A percentile compares a stretch with the other conserved stretches of the same genome.
phyloP scores from a whole-genome alignment of 2,113 vertebrate genomes.

The Pampusana beccarii region DNA sequence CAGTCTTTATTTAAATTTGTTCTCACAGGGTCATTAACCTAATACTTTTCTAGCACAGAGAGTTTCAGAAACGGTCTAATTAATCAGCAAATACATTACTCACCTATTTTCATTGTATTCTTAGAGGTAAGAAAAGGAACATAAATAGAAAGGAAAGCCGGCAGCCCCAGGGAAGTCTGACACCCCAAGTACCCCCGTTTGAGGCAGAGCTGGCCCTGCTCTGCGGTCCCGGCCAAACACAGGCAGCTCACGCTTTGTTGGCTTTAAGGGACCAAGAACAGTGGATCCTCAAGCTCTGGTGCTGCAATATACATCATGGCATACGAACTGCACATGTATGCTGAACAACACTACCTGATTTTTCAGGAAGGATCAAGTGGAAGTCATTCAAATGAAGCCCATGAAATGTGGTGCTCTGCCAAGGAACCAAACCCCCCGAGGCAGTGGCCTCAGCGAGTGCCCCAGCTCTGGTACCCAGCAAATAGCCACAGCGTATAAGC shows the following conservation, averaged over 20 bases:
- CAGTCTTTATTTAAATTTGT: not conserved
- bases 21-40: not conserved
- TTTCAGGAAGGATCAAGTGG: not conserved
- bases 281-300: not conserved
- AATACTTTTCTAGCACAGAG: not conserved
- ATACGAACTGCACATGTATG: not conserved
- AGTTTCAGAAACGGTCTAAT: not conserved
- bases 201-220: not conserved
- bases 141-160: not conserved
- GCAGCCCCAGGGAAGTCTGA: not conserved
- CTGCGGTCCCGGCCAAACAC: not conserved
- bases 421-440: not conserved
- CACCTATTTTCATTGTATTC: not conserved
- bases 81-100: not conserved
- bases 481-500: not conserved
- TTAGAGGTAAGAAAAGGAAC: not conserved
- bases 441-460: fast-evolving
- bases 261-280: not conserved
- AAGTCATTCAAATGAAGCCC: not conserved
- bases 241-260: fast-evolving
- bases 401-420: not conserved
- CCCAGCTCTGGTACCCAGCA: not conserved
- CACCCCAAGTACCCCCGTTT: not conserved
- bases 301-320: not conserved
- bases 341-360: not conserved